Evolutionary conservation across 2,888 invertebrate species (phyloP), one percentile per base, ranked within the genome.

Genomic region (Dromius quadrimaculatus): DNA sequence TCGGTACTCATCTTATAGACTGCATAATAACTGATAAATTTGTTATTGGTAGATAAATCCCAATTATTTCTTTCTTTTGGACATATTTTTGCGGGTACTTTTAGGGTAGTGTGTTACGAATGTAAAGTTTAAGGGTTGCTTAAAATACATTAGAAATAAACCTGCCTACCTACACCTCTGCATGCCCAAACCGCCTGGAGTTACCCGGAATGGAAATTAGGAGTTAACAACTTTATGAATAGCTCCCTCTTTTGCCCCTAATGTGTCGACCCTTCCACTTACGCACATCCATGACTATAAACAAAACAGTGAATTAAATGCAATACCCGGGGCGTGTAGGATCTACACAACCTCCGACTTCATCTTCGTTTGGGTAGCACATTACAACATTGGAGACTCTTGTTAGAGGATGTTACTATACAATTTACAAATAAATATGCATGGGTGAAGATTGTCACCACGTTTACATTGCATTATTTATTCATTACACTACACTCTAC

Each of bases 241-340:
- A 38, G 36, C 36, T n/a, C 6, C 41, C n/a, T 41, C 13, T 41
- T n/a, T 41, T 5, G 41, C 9, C 41, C 11, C 11, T 41, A 3
- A 13, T 3, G 34, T 19, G 13, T 9, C 38, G 22, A 34, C 62
- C 62, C 62, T 41, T 61, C 15, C 32, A 13, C 32, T 13, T 54
- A 54, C 54, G 32, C 32, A 28, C 32, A 13, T 20, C 36, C 17
- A 15, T 57, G 13, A 36, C 15, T 22, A 62, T 62, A 62, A 62
- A 62, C 62, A 62, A 41, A 62, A 62, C 62, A 62, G 41, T 62
- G 62, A 38, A 62, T 62, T 62, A 62, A 62, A 62, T 62, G 62
- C 62, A 62, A 17, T 57, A 57, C 13, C 43, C 23, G 8, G 50
- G 23, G 15, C 15, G 8, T 5, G 15, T n/a, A 11, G 23, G 13